These are phyloP conservation scores for Gymnothorax reevesii DNA, from an alignment of 2,797 vertebrate genomes.

Conservation along the genomic window DNA sequence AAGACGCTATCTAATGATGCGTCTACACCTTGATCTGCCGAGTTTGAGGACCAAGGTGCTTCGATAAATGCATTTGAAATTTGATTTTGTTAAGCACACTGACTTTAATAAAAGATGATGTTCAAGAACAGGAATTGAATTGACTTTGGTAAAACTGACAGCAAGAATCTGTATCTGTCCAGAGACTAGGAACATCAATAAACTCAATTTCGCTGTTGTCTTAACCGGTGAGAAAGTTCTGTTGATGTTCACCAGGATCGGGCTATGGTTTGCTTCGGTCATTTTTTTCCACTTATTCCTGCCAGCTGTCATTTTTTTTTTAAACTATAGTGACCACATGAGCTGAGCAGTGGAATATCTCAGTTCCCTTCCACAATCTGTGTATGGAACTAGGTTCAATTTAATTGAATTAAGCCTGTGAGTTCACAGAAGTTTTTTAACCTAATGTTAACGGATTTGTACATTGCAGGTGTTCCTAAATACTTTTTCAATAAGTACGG, in stretches of 20 bases:
- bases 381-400: neutral
- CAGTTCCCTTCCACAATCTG: neutral
- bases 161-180: neutral
- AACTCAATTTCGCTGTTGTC: neutral
- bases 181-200: neutral
- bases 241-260: neutral
- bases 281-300: neutral
- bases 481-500: neutral
- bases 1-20: neutral
- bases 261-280: neutral
- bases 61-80: neutral
- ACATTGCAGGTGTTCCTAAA: neutral
- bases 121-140: neutral
- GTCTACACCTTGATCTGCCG: neutral
- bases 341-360: neutral
- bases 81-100: neutral
- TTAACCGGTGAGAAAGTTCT: neutral
- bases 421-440: neutral
- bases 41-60: neutral
- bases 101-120: neutral
- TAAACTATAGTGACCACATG: neutral
- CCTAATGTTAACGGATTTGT: neutral
- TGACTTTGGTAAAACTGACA: neutral
- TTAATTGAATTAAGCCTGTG: neutral
- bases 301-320: neutral